A percentile compares a stretch with the other conserved stretches of the same genome.
Conservation (phyloP, 2,888 invertebrate species). For the Bellardia pandia region DNA sequence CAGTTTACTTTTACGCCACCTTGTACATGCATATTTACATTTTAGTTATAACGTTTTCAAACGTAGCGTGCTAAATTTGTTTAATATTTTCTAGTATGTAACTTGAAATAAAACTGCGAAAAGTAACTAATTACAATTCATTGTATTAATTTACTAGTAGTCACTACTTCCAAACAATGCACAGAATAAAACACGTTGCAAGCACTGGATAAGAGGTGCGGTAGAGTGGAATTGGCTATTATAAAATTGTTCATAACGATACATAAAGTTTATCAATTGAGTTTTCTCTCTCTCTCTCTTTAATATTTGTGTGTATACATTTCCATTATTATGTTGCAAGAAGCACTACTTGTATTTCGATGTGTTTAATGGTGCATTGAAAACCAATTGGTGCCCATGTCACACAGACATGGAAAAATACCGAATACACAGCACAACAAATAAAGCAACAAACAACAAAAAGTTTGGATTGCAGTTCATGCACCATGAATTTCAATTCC, state of each 20-base stretch:
- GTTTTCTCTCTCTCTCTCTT: not conserved
- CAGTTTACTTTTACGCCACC: too few relatives aligned
- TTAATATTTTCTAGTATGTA: not conserved
- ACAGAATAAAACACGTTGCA: not conserved
- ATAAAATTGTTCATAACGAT: slow-evolving; percentile 21
- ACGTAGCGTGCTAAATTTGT: too few relatives aligned
- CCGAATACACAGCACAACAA: slow-evolving; percentile 33
- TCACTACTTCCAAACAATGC: not conserved
- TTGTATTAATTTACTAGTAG: not conserved
- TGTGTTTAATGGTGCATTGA: slow-evolving; percentile 81
- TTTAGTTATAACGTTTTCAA: too few relatives aligned
- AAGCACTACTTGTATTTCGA: slow-evolving; percentile 75
- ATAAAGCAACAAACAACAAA: slow-evolving; percentile 45
- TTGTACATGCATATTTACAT: too few relatives aligned
- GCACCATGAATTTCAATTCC: slow-evolving; percentile 84
- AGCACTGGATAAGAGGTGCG: not conserved
- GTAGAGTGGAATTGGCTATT: not conserved
- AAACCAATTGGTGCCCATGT: slow-evolving; percentile 78
- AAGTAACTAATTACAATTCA: not conserved
- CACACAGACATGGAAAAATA: slow-evolving; percentile 71
- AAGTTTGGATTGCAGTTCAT: slow-evolving; percentile 78
- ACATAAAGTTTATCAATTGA: slow-evolving; percentile 23
- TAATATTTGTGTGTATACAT: not conserved
- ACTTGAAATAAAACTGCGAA: not conserved
- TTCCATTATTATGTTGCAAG: slow-evolving; percentile 15